These are phyloP conservation scores for Margarornis squamiger DNA, from an alignment of 2,797 vertebrate genomes.

Conservation along the genomic window DNA sequence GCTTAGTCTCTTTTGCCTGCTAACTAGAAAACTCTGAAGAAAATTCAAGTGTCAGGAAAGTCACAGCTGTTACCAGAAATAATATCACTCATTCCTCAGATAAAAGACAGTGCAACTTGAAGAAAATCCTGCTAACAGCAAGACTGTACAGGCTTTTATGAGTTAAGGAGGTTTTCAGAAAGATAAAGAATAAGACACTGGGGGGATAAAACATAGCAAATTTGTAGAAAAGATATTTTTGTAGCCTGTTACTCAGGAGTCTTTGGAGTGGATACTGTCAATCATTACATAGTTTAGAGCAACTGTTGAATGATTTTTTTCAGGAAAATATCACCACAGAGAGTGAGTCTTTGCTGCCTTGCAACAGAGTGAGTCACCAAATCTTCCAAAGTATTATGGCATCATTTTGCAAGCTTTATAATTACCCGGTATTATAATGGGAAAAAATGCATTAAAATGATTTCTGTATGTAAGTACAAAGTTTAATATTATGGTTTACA, in stretches of 20 bases:
- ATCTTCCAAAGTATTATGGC: not conserved
- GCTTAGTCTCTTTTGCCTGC: not conserved
- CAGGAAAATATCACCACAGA: not conserved
- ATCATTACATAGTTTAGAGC: not conserved
- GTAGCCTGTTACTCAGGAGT: not conserved
- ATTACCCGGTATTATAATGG: not conserved
- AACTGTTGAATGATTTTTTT: not conserved
- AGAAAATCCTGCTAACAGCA: not conserved
- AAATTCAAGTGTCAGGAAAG: not conserved
- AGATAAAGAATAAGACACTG: not conserved
- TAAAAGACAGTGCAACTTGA: not conserved
- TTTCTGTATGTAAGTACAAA: not conserved
- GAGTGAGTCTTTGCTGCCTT: not conserved
- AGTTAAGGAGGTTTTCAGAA: not conserved
- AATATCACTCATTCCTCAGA: not conserved
- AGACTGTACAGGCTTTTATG: not conserved
- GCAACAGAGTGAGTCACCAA: not conserved
- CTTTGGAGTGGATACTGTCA: not conserved
- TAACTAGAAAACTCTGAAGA: not conserved
- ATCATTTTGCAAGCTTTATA: not conserved
- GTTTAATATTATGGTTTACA: not conserved
- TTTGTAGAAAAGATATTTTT: not conserved
- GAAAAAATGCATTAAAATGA: rapidly evolving
- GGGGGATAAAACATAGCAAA: not conserved
- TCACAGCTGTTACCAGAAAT: not conserved